Evolutionary conservation across 2,113 vertebrate genomes (phyloP).

Genomic region (Barbus barbus): DNA sequence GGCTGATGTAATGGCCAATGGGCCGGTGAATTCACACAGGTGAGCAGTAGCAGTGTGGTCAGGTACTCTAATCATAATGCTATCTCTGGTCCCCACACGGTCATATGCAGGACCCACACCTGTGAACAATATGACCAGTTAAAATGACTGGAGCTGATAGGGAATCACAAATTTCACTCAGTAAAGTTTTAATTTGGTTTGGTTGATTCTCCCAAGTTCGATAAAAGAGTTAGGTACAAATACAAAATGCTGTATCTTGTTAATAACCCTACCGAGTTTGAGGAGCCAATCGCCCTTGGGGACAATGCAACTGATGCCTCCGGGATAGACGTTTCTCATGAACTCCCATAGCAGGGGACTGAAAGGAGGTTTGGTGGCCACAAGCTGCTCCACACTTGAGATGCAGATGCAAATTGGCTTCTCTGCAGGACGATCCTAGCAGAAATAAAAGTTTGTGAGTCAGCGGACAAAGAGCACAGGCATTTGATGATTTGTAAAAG

Average conservation of each 20-base stretch:
- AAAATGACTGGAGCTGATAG: neutral
- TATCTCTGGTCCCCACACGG: constrained; percentile 84
- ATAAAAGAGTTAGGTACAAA: neutral
- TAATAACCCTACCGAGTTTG: constrained; percentile 74
- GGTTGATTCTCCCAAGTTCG: neutral
- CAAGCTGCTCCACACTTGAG: constrained; percentile 84
- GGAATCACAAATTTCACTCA: neutral
- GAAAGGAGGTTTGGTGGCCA: constrained; percentile 82
- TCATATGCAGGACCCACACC: constrained; percentile 84
- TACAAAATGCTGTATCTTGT: no score
- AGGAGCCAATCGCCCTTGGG: constrained; percentile 88
- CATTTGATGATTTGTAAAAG: neutral
- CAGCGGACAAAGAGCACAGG: neutral
- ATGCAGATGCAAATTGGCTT: constrained; percentile 91
- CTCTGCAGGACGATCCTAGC: constrained; percentile 85
- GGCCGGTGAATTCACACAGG: constrained; percentile 84
- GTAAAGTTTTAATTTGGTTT: neutral
- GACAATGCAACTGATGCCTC: constrained; percentile 87
- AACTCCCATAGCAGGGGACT: constrained; percentile 88
- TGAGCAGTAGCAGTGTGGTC: constrained; percentile 84
- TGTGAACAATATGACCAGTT: constrained; percentile 53
- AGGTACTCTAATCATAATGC: constrained; percentile 90
- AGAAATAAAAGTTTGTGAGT: constrained; percentile 7
- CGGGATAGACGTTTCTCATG: constrained; percentile 88
- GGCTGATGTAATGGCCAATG: constrained; percentile 86